Conservation (phyloP, 2,888 invertebrate species). For the Cephonodes hylas region DNA sequence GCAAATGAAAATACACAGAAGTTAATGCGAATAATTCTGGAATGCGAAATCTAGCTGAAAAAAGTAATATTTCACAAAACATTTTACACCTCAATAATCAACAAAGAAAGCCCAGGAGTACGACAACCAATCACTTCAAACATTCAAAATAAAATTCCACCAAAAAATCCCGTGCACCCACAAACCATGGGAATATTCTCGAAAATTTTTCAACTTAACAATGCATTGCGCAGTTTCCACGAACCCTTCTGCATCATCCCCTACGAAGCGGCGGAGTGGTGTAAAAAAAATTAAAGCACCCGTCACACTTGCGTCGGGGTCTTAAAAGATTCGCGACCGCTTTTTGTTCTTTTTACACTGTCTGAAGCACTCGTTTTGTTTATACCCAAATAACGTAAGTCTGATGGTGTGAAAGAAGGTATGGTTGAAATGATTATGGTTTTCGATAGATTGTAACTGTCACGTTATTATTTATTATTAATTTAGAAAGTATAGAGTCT, state of each 20-base stretch:
- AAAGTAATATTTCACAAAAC: no score
- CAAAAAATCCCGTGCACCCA: neutral
- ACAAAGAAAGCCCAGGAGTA: no score
- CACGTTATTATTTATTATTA: no score
- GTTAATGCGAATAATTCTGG: no score
- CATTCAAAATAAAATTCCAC: neutral
- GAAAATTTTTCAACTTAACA: neutral
- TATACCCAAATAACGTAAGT: neutral
- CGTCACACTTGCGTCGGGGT: neutral
- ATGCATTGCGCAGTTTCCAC: neutral
- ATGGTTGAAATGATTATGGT: no score
- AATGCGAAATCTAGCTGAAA: no score
- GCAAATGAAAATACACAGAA: no score
- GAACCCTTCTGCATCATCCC: neutral
- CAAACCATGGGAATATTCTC: neutral
- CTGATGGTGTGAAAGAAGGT: neutral
- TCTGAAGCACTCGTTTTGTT: conserved; percentile 11
- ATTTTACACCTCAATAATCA: no score
- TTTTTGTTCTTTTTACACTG: conserved; percentile 7
- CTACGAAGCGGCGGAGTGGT: neutral
- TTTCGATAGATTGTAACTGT: no score
- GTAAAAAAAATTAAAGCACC: neutral
- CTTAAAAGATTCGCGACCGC: neutral
- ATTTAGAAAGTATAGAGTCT: no score
- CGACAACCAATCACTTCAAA: neutral